phyloP scores from a whole-genome alignment of 30 jellyfish, hydroid and myxozoan genomes.

The Mastigias papua region DNA sequence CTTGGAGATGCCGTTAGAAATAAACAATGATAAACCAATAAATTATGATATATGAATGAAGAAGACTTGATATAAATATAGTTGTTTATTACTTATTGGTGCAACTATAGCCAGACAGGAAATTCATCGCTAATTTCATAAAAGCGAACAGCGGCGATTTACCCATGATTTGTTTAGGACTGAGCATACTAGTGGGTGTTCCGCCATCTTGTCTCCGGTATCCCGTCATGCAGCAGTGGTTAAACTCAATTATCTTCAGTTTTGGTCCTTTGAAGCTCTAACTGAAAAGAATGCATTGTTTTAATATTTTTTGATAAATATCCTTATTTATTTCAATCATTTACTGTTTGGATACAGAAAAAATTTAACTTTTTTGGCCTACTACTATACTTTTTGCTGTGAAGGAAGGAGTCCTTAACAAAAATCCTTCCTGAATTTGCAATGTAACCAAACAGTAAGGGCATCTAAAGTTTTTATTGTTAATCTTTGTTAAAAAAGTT shows the following conservation, averaged over 20 bases:
- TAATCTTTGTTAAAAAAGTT: too few species aligned
- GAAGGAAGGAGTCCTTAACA: too few species aligned
- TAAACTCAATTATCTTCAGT: neutral
- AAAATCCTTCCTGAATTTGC: too few species aligned
- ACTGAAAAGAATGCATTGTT: too few species aligned
- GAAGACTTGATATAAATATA: neutral
- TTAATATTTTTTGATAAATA: too few species aligned
- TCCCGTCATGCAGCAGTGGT: slow-evolving; percentile 13
- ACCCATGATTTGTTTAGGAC: neutral
- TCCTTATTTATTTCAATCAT: too few species aligned
- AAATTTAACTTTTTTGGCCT: too few species aligned
- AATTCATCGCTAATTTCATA: neutral
- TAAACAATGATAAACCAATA: neutral
- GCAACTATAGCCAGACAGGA: neutral
- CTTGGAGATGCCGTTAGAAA: neutral
- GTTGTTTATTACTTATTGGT: neutral
- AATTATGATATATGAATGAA: too few species aligned
- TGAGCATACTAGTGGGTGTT: neutral
- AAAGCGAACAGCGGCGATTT: neutral
- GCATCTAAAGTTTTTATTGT: too few species aligned
- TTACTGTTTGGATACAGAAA: too few species aligned
- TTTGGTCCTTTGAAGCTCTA: neutral
- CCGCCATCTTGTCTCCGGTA: neutral
- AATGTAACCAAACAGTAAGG: too few species aligned
- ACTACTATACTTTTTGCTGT: too few species aligned